Conservation (phyloP, 2,888 invertebrate species). For the Euproctis similis region DNA sequence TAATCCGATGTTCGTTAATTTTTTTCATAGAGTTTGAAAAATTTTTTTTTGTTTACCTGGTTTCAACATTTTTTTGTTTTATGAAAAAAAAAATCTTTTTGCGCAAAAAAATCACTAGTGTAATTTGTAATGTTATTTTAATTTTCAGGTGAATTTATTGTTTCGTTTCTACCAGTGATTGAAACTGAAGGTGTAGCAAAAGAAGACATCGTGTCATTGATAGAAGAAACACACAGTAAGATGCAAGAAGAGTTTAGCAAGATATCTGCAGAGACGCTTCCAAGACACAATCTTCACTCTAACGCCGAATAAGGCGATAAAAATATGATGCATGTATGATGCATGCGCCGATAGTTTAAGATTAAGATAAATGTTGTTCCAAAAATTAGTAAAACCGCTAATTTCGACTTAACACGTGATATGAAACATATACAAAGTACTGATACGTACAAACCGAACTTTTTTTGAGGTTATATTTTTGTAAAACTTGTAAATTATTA, state of each 20-base stretch:
- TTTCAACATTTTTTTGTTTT: too few relatives aligned
- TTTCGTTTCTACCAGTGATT: slow-evolving; percentile 84
- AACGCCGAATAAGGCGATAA: slow-evolving; percentile 39
- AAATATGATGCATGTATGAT: slow-evolving; percentile 10
- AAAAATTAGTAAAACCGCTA: too few relatives aligned
- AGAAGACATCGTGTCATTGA: slow-evolving; percentile 78
- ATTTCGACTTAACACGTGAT: too few relatives aligned
- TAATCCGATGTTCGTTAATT: too few relatives aligned
- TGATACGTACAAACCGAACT: slow-evolving; percentile 1
- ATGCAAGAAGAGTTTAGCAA: slow-evolving; percentile 80
- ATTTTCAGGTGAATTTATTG: slow-evolving; percentile 78
- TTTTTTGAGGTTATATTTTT: slow-evolving; percentile 6
- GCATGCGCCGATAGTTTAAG: slow-evolving; percentile 1
- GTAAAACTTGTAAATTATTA: slow-evolving; percentile 16
- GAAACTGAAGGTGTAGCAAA: slow-evolving; percentile 78
- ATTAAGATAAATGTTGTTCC: too few relatives aligned
- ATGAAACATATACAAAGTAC: neutral
- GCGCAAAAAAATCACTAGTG: too few relatives aligned
- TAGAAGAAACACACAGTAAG: slow-evolving; percentile 78
- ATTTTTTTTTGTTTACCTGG: too few relatives aligned
- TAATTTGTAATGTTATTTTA: too few relatives aligned
- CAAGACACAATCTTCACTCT: slow-evolving; percentile 21
- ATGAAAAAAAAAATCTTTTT: too few relatives aligned
- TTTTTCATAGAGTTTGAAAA: too few relatives aligned
- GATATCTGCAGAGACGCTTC: slow-evolving; percentile 51